Percentiles rank a stretch among this genome's conserved stretches.
Conservation (phyloP, 2,888 invertebrate genomes). For the Stratiomys singularior region DNA sequence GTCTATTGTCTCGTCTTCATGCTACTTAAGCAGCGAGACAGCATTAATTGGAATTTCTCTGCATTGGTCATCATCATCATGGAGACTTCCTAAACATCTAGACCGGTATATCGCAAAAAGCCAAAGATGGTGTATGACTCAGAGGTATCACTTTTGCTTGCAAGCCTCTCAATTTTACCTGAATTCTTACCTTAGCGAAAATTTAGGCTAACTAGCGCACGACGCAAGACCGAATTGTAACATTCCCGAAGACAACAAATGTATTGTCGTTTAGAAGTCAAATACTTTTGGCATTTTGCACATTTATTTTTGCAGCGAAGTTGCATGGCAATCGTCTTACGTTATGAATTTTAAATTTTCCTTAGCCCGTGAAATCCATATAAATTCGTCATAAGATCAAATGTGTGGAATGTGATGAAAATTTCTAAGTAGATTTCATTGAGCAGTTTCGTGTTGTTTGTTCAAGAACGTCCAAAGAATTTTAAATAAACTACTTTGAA, state of each 20-base stretch:
- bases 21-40: no score
- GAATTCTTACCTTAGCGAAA: conserved; percentile 5
- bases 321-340: not conserved
- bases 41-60: not conserved
- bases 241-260: not conserved
- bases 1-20: no score
- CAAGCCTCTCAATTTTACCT: not conserved
- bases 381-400: not conserved
- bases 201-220: not conserved
- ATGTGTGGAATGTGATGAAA: not conserved
- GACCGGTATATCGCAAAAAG: no score
- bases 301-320: not conserved
- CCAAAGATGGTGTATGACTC: no score
- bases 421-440: not conserved
- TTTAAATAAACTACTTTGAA: no score
- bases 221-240: not conserved
- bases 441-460: no score
- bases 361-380: no score
- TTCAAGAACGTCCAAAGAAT: no score
- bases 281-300: not conserved
- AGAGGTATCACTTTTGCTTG: conserved; percentile 15
- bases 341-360: not conserved
- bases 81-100: not conserved
- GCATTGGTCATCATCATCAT: not conserved
- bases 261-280: not conserved